phyloP scores from a whole-genome alignment of 2,113 vertebrate species.

The Triplophysa tibetana region DNA sequence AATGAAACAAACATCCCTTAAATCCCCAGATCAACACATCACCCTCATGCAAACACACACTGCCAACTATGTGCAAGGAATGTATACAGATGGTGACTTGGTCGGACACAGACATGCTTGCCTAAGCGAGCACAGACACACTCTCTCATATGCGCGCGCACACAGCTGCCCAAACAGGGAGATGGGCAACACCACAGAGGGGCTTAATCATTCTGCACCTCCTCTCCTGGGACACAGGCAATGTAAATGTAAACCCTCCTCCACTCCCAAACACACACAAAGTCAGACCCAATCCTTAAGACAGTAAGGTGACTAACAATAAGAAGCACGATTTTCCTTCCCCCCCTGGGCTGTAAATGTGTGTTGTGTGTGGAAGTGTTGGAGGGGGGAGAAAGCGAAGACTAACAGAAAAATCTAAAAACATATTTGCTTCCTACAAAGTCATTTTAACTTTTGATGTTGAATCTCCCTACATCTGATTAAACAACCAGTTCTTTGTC shows the following conservation, averaged over 20 bases:
- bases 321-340: conserved; percentile 36
- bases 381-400: conserved; percentile 14
- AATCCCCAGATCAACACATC: conserved; percentile 44
- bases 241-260: conserved; percentile 50
- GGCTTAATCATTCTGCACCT: conserved; percentile 30
- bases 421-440: neutral
- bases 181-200: conserved; percentile 44
- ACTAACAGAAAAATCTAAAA: conserved; percentile 3
- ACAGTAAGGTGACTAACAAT: conserved; percentile 52
- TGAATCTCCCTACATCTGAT: neutral
- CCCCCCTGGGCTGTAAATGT: conserved; percentile 29
- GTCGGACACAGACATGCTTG: conserved; percentile 44
- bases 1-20: conserved; percentile 48
- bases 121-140: conserved; percentile 40
- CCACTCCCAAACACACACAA: conserved; percentile 48
- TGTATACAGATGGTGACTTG: conserved; percentile 50
- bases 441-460: neutral
- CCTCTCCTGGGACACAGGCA: conserved; percentile 44
- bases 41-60: conserved; percentile 55
- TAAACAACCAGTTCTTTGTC: neutral
- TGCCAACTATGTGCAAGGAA: conserved; percentile 53
- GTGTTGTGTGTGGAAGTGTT: neutral
- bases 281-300: conserved; percentile 46
- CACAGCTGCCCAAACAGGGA: conserved; percentile 57
- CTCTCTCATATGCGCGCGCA: conserved; percentile 55